These are phyloP conservation scores for Eupeodes corollae DNA, from an alignment of 1,140 invertebrate species.

Conservation along the genomic window DNA sequence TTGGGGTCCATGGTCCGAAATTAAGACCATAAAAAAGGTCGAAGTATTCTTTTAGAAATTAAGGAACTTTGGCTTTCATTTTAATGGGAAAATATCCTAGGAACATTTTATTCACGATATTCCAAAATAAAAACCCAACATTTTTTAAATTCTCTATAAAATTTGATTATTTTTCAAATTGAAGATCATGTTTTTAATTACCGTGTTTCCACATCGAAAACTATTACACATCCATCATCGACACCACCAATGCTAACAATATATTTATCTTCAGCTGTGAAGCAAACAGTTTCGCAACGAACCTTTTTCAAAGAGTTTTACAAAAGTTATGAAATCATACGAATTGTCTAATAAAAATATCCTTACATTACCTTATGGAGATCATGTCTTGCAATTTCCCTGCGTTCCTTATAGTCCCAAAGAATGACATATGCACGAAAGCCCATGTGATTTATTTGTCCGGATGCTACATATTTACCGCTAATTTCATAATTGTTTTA, in stretches of 20 bases:
- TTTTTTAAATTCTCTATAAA: too few species aligned
- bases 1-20: too few species aligned
- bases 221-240: constrained; percentile 73
- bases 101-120: too few species aligned
- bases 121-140: too few species aligned
- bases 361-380: constrained; percentile 58
- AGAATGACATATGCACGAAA: constrained; percentile 79
- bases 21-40: too few species aligned
- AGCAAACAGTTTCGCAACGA: constrained; percentile 67
- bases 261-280: constrained; percentile 68
- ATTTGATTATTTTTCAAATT: too few species aligned
- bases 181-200: constrained; percentile 19
- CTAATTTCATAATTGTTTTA: constrained; percentile 35
- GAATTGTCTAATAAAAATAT: too few species aligned
- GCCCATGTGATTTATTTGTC: constrained; percentile 80
- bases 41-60: too few species aligned
- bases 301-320: constrained; percentile 33
- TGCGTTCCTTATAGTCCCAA: constrained; percentile 66
- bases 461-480: constrained; percentile 74
- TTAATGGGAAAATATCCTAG: too few species aligned
- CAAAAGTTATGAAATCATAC: not conserved
- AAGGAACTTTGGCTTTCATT: too few species aligned
- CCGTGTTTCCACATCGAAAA: constrained; percentile 55
- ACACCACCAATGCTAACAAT: constrained; percentile 76
- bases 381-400: constrained; percentile 54